Conservation (phyloP, 1,140 invertebrate species). For the Meloidogyne exigua region DNA sequence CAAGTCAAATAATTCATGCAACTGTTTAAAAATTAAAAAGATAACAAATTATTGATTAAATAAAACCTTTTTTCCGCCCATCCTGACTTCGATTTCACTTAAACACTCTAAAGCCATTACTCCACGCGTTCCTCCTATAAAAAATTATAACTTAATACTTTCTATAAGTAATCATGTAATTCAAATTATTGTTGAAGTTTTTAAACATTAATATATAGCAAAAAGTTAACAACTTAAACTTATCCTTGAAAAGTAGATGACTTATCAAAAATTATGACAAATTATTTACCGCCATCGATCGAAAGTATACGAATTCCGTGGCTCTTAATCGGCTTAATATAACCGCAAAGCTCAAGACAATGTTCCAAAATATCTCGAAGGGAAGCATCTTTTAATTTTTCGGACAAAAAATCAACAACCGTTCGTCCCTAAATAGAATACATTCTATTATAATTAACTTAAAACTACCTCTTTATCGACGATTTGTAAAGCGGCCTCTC, state of each 20-base stretch:
- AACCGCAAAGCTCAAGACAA: constrained; percentile 74
- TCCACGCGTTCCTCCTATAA: constrained; percentile 70
- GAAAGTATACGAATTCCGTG: constrained; percentile 78
- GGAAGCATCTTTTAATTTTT: not conserved
- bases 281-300: constrained; percentile 75
- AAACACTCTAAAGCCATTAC: constrained; percentile 60
- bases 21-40: constrained; percentile 31
- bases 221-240: no score
- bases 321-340: constrained; percentile 72
- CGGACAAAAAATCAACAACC: not conserved
- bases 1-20: constrained; percentile 75
- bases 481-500: not conserved
- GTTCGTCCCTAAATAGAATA: not conserved
- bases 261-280: not conserved
- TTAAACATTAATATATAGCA: no score
- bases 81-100: constrained; percentile 48
- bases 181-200: no score
- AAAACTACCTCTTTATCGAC: not conserved
- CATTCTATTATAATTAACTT: not conserved
- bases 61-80: constrained; percentile 65
- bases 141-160: no score
- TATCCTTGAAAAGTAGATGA: not conserved
- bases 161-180: no score
- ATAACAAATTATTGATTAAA: not conserved
- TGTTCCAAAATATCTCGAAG: constrained; percentile 1